Evolutionary conservation across 2,113 vertebrate species (phyloP), one percentile per base, ranked within the genome.

Genomic region (Meriones unguiculatus): DNA sequence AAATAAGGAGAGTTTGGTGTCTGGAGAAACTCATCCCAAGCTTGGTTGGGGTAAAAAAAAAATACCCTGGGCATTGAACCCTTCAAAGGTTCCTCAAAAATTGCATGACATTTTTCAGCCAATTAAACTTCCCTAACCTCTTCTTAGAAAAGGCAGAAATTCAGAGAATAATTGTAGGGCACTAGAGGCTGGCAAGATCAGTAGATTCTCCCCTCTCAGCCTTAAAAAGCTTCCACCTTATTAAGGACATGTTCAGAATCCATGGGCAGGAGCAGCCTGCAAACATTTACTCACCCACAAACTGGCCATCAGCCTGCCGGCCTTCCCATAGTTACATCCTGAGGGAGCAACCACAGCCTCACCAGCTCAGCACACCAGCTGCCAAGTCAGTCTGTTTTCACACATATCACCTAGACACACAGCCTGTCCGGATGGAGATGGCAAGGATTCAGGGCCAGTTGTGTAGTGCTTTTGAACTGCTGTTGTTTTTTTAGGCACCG

Each of bases 71-170:
- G 50, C 18, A 18, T 73, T 38, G 62, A 75, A 35, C n/a, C 8
- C 1, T 84, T 18, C 70, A 59, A 57, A 84, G 38, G 57, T 95
- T 97, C 90, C 97, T 95, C 85, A 97, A 98, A 97, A 94, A 77
- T 96, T 65, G 77, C 14, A 38, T 94, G 92, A 87, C 84, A n/a
- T 95, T 96, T 94, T 96, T 72, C 13, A 94, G 18, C 65, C 67
- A 77, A 25, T 28, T 93, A 82, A 97, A 97, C 75, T 98, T 97
- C 87, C 93, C 88, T 96, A 89, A 77, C 35, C 67, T 52, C 75
- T 97, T 98, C 95, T 90, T 94, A 94, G 96, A 97, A 97, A 95
- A 92, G 52, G 32, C 75, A 96, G 87, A 65, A 93, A 93, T 90
- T 94, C 93, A 87, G 81, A 97, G 93, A 97, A 12, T n/a, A 97